Conservation (phyloP, 1,140 invertebrate genomes). For the Mizuhopecten yessoensis region DNA sequence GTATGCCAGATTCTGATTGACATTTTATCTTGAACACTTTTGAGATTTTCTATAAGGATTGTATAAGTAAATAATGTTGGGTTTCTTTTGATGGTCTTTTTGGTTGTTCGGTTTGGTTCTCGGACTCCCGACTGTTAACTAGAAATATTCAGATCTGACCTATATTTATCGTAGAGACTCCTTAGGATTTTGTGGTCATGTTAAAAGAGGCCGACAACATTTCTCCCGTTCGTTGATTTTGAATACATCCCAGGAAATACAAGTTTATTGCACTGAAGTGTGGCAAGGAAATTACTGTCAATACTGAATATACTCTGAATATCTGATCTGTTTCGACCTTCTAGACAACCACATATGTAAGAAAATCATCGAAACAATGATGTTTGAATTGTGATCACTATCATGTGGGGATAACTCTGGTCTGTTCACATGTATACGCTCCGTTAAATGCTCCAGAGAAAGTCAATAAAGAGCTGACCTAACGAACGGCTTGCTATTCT, state of each 20-base stretch:
- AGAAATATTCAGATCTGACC: no score
- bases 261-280: not conserved
- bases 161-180: no score
- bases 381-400: not conserved
- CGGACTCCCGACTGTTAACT: no score
- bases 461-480: not conserved
- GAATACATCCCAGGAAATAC: not conserved
- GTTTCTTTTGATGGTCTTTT: not conserved
- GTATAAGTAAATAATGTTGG: not conserved
- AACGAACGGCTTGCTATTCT: not conserved
- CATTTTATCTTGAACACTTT: not conserved
- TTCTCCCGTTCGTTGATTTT: not conserved
- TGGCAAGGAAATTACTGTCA: slow-evolving; percentile 30
- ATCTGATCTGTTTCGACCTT: not conserved
- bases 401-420: not conserved
- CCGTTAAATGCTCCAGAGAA: slow-evolving; percentile 1
- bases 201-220: no score
- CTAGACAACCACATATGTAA: not conserved
- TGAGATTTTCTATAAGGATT: not conserved
- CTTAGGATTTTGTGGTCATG: no score
- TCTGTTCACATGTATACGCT: not conserved
- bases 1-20: not conserved
- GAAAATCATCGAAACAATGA: not conserved
- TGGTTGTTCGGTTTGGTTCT: not conserved
- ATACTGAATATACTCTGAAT: not conserved